phyloP scores from a whole-genome alignment of 2,888 invertebrate genomes.

The Leptopilina drosophilae region DNA sequence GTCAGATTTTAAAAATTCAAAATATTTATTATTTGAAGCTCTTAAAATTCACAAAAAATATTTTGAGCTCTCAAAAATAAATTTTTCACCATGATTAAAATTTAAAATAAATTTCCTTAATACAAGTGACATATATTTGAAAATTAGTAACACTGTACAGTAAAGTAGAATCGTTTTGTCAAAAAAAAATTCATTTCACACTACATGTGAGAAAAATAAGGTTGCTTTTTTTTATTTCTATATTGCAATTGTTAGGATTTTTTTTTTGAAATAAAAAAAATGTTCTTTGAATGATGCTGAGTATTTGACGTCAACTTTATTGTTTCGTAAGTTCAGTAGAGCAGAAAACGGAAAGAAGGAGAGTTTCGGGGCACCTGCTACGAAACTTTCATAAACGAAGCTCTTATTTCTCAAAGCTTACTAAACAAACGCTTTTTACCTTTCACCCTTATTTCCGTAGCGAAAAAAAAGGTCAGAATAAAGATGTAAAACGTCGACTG shows the following conservation, averaged over 20 bases:
- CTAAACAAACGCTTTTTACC: constrained; percentile 26
- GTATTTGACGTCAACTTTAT: constrained; percentile 7
- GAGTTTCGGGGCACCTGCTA: constrained; percentile 20
- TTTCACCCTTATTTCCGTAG: background rate
- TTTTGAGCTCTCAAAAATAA: no score
- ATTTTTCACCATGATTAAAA: no score
- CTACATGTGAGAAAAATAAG: background rate
- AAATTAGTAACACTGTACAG: no score
- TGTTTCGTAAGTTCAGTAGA: constrained; percentile 10
- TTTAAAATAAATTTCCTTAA: no score
- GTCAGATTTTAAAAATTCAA: no score
- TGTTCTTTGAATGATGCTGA: constrained; percentile 19
- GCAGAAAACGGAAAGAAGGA: constrained; percentile 15
- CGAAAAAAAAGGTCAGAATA: no score
- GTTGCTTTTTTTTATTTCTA: background rate
- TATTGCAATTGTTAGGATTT: background rate
- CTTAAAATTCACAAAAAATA: no score
- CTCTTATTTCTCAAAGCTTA: constrained; percentile 15
- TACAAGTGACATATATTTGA: no score
- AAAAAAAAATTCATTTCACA: no score
- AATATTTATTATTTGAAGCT: no score
- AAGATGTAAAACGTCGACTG: no score
- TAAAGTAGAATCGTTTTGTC: no score
- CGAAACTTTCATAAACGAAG: constrained; percentile 29
- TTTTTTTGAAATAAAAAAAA: background rate